phyloP scores from a whole-genome alignment of 2,888 invertebrate species.

The Adelognathus sp. region DNA sequence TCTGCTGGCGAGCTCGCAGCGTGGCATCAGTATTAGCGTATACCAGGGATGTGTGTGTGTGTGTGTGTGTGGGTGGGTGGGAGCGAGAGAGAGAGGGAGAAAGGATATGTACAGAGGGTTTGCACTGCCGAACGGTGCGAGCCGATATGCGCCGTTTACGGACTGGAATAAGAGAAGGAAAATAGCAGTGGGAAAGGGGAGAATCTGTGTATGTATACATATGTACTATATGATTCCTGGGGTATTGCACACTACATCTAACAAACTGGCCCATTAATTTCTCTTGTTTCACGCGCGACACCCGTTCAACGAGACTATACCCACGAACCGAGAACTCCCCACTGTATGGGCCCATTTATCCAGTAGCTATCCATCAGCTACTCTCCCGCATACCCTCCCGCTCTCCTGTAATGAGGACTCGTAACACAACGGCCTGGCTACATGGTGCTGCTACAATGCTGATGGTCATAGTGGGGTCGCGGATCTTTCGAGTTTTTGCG shows the following conservation, averaged over 20 bases:
- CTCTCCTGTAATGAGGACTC: slow-evolving; percentile 48
- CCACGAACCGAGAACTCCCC: slow-evolving; percentile 52
- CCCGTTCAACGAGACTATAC: slow-evolving; percentile 50
- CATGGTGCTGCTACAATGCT: slow-evolving; percentile 45
- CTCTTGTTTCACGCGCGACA: slow-evolving; percentile 55
- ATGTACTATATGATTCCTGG: slow-evolving; percentile 1
- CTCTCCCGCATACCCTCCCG: background rate
- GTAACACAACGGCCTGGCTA: slow-evolving; percentile 33
- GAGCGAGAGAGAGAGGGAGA: background rate
- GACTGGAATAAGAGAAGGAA: slow-evolving; percentile 16
- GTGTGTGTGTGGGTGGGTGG: background rate
- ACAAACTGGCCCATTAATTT: slow-evolving; percentile 54
- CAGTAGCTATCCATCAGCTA: background rate
- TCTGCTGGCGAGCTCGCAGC: slow-evolving; percentile 42
- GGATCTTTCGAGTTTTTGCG: background rate
- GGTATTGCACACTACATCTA: slow-evolving; percentile 28
- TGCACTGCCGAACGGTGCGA: slow-evolving; percentile 5
- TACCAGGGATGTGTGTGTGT: too few relatives aligned
- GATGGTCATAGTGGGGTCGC: background rate
- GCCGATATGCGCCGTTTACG: slow-evolving; percentile 30
- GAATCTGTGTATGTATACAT: background rate
- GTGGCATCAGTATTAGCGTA: slow-evolving; percentile 42
- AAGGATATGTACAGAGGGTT: background rate
- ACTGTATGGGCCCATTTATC: slow-evolving; percentile 2
- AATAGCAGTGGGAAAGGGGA: background rate